These are phyloP conservation scores for Watsonalla binaria DNA, from an alignment of 2,888 invertebrate species.

Conservation along the genomic window DNA sequence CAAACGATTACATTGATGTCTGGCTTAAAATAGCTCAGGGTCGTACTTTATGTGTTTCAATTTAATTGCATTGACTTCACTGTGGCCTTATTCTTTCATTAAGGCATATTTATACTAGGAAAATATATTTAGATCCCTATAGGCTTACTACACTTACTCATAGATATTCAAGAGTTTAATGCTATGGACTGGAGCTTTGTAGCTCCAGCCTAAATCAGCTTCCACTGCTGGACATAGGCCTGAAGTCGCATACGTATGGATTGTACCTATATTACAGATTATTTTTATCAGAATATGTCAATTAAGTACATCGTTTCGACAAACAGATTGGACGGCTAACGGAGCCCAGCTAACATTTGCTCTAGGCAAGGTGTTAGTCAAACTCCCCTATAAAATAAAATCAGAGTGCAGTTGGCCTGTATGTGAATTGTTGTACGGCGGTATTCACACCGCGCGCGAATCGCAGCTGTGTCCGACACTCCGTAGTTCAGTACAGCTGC, in stretches of 20 bases:
- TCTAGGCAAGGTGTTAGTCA: slow-evolving; percentile 48
- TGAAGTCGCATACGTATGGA: too few relatives aligned
- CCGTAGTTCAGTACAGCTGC: slow-evolving; percentile 49
- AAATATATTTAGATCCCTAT: not conserved
- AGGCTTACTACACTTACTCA: not conserved
- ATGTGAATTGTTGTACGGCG: slow-evolving; percentile 62
- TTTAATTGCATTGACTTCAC: too few relatives aligned
- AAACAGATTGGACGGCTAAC: not conserved
- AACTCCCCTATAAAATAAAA: slow-evolving; percentile 53
- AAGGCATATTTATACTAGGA: not conserved
- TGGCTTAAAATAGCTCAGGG: not conserved
- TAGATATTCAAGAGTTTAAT: not conserved
- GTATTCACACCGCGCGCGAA: slow-evolving; percentile 64
- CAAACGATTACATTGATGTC: slow-evolving; percentile 5
- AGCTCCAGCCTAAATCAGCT: too few relatives aligned
- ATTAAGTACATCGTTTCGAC: too few relatives aligned
- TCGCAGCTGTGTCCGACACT: slow-evolving; percentile 56
- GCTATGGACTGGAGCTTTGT: not conserved
- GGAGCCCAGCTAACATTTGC: slow-evolving; percentile 18
- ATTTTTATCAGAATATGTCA: too few relatives aligned
- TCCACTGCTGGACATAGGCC: too few relatives aligned
- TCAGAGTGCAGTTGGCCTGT: slow-evolving; percentile 43
- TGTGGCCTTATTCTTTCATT: too few relatives aligned
- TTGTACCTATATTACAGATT: too few relatives aligned
- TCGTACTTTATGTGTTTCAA: not conserved